These are phyloP conservation scores for Ageneiosus marmoratus DNA, from an alignment of 2,113 vertebrate genomes.

Conservation along the genomic window DNA sequence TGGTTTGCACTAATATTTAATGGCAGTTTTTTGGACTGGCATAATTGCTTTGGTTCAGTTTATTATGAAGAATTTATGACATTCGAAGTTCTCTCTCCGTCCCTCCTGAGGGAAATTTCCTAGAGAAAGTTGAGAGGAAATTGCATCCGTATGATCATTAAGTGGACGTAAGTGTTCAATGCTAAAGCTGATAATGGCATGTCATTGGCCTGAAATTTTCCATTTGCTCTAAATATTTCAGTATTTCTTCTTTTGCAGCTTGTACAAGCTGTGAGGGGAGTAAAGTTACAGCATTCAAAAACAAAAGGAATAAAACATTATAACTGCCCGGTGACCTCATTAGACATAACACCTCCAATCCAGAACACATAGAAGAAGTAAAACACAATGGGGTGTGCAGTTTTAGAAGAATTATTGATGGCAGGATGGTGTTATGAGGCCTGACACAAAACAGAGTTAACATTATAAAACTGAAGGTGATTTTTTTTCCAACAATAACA, in stretches of 20 bases:
- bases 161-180: conserved; percentile 53
- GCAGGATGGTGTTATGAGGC: not conserved
- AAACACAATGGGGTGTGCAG: not conserved
- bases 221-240: conserved; percentile 67
- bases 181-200: conserved; percentile 45
- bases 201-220: conserved; percentile 55
- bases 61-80: conserved; percentile 54
- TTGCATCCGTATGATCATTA: conserved; percentile 62
- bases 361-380: conserved; percentile 49
- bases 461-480: not conserved
- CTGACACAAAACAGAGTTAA: not conserved
- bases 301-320: conserved; percentile 47
- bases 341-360: conserved; percentile 57
- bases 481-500: not conserved
- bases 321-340: conserved; percentile 71
- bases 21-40: conserved; percentile 18
- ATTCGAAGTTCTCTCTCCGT: conserved; percentile 48
- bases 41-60: conserved; percentile 43
- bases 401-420: not conserved
- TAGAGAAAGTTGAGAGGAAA: conserved; percentile 54
- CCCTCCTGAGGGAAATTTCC: conserved; percentile 49
- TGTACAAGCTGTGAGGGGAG: conserved; percentile 63
- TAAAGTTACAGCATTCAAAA: conserved; percentile 69
- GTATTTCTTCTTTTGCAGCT: conserved; percentile 63
- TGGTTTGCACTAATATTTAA: conserved; percentile 49